Conservation (phyloP, 2,113 vertebrate species). For the Donacobius atricapilla region DNA sequence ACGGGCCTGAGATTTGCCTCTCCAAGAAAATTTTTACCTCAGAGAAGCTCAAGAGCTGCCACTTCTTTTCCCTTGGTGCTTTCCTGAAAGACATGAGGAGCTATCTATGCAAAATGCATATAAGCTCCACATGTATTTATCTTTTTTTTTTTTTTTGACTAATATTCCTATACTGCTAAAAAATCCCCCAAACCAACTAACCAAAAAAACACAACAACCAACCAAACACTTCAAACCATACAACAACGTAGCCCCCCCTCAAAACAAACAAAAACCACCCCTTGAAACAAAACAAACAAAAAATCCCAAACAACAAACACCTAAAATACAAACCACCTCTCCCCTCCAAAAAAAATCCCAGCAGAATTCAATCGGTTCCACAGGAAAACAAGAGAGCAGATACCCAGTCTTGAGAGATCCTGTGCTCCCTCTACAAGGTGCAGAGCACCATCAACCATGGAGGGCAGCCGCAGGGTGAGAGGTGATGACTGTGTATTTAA, state of each 20-base stretch:
- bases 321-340: neutral
- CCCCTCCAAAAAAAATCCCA: accelerated
- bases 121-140: neutral
- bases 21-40: neutral
- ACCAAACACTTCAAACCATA: neutral
- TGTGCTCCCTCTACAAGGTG: neutral
- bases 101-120: neutral
- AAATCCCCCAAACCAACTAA: accelerated
- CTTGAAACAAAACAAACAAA: neutral
- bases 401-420: neutral
- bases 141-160: neutral
- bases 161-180: neutral
- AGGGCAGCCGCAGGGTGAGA: neutral
- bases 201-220: neutral
- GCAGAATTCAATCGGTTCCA: neutral
- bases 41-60: neutral
- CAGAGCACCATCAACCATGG: neutral
- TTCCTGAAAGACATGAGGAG: neutral
- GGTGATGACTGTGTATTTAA: neutral
- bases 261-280: neutral
- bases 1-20: neutral
- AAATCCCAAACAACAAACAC: neutral
- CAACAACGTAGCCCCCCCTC: no score
- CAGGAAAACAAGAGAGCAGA: neutral
- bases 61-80: neutral